Base-by-base conservation (phyloP, 1,140 invertebrate species). In the Brachionus rotundiformis region DNA sequence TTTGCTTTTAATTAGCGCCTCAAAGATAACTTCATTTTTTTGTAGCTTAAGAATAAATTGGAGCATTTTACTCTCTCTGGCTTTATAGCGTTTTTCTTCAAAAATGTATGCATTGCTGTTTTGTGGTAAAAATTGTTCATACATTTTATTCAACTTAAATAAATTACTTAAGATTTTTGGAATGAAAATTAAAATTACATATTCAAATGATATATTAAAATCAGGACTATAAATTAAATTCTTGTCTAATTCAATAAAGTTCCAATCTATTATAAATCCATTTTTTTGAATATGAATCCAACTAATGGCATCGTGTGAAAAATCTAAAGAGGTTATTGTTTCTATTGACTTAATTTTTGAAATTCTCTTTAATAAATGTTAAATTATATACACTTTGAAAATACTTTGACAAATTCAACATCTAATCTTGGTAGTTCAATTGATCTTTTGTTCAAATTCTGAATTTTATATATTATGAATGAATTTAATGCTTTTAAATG, bases 391-490 rank as follows among this genome's bases (percentile, higher is more conserved):
- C 29, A 5, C 8, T 39, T 54, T n/a, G 41, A 31, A 33, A 13
- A 13, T 79, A 79, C 76, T 79, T 79, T 31, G 8, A 49, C 19
- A 13, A 79, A 79, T 36, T 79, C 59, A n/a, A 23, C 1, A 8
- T 79, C 76, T 31, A 79, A 59, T 79, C 31, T 79, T 39, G 76
- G 76, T 10, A 36, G 19, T 27, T 79, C 76, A 3, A 79, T 79
- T 25, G 76, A 59, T 16, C 44, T 73, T 73, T 44, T 73, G 10
- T 39, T 39, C 23, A 73, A 31, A 10, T 11, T 73, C 68, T 73
- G 4, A 16, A 25, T n/a, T 16, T 8, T 19, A 44, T n/a, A n/a
- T 44, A 10, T 25, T 47, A 10, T 19, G 2, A 27, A 31, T 11
- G 23, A 5, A 27, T 36, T 25, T 36, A 44, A 19, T 73, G 4